These are phyloP conservation scores for Rhopalosiphum padi DNA, from an alignment of 1,140 invertebrate species.

Conservation along the genomic window DNA sequence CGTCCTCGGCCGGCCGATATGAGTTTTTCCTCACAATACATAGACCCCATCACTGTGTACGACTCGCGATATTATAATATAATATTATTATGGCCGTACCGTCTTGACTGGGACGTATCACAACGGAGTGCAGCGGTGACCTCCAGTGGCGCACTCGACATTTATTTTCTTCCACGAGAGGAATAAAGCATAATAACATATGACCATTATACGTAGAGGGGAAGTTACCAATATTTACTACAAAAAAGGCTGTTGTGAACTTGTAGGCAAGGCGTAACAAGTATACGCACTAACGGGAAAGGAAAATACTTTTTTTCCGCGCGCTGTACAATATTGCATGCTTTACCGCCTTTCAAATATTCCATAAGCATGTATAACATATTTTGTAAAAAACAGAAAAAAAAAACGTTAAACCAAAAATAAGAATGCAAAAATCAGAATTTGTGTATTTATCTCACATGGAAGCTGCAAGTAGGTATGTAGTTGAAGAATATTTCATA, in stretches of 20 bases:
- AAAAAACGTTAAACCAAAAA: not conserved
- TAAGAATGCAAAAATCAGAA: not conserved
- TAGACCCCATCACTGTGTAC: not conserved
- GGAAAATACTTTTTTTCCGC: not conserved
- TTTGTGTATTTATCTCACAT: not conserved
- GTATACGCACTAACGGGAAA: not conserved
- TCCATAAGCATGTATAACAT: not conserved
- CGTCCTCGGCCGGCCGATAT: no score
- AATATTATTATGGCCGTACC: no score
- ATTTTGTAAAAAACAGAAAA: no score
- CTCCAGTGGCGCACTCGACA: not conserved
- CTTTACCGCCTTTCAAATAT: not conserved
- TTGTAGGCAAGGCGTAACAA: not conserved
- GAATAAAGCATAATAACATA: not conserved
- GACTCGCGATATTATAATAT: not conserved
- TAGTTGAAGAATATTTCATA: not conserved
- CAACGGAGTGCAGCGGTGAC: not conserved
- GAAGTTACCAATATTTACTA: not conserved
- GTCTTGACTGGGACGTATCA: not conserved
- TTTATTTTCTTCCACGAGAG: not conserved
- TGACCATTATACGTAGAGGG: not conserved
- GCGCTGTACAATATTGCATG: not conserved
- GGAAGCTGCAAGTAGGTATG: no score
- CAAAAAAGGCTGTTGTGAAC: not conserved
- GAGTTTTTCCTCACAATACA: no score